Percentiles rank a stretch among this genome's conserved stretches.
Evolutionary conservation across 2,797 vertebrate species (phyloP).

Genomic region (Galaxias olidus): DNA sequence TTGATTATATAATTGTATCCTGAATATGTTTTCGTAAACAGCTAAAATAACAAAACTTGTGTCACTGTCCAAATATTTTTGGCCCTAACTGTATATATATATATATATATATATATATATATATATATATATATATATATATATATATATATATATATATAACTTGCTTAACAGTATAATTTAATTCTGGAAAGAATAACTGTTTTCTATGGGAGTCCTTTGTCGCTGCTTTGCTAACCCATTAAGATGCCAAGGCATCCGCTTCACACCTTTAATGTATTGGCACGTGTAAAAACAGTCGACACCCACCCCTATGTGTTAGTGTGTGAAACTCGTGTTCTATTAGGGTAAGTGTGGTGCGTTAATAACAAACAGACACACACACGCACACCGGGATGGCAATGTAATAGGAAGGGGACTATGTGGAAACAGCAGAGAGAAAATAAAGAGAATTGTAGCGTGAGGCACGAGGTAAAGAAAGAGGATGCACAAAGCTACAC

Average conservation of each 20-base stretch:
- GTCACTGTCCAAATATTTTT: no score
- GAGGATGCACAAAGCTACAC: constrained; percentile 11
- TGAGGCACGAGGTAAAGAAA: constrained; percentile 6
- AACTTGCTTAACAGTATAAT: no score
- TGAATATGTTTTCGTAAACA: no score
- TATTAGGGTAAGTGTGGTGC: background rate
- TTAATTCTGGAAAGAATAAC: background rate
- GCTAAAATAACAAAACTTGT: no score
- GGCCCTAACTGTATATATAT: no score
- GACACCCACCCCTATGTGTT: constrained; percentile 1
- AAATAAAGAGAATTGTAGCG: constrained; percentile 11
- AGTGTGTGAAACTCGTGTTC: constrained; percentile 32
- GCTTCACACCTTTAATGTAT: background rate
- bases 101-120: no score
- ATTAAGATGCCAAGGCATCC: background rate
- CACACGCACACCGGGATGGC: background rate
- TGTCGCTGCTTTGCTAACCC: background rate
- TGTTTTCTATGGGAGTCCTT: background rate
- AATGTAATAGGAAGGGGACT: constrained; percentile 1
- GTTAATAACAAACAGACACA: constrained; percentile 36
- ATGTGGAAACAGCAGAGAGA: background rate
- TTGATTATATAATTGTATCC: no score
- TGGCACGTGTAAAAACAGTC: constrained; percentile 33
- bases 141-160: no score
- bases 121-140: no score